Conservation (phyloP, 2,113 vertebrate species). For the Hystrix cristata region DNA sequence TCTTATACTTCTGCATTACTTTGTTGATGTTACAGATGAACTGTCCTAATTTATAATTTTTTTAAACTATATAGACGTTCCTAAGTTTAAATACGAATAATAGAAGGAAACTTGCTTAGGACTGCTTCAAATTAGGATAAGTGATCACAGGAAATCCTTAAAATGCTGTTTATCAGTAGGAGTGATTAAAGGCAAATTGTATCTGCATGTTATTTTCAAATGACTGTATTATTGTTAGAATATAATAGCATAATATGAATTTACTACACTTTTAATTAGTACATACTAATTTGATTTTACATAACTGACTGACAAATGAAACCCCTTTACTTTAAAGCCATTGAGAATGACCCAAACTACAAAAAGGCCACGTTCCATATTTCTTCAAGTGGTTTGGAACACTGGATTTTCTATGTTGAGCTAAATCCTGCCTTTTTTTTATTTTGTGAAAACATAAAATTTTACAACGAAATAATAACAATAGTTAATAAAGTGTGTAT, state of each 20-base stretch:
- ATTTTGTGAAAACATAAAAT: not conserved
- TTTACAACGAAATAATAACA: not conserved
- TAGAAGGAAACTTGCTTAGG: conserved; percentile 17
- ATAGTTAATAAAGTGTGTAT: not conserved
- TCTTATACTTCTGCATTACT: not conserved
- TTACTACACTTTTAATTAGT: conserved; percentile 34
- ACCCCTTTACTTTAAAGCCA: not conserved
- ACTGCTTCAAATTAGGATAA: not conserved
- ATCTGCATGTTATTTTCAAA: conserved; percentile 23
- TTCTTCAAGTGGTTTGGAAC: not conserved
- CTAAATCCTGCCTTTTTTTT: not conserved
- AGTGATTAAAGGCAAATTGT: conserved; percentile 1
- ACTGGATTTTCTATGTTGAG: not conserved
- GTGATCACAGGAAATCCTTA: conserved; percentile 4
- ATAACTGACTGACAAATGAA: not conserved
- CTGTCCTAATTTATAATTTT: not conserved
- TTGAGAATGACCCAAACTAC: not conserved
- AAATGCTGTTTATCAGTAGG: conserved; percentile 22
- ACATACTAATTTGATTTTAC: not conserved
- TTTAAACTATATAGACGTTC: not conserved
- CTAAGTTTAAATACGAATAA: not conserved
- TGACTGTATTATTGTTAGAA: not conserved
- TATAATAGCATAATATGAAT: not conserved
- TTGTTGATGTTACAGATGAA: not conserved
- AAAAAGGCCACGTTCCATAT: not conserved